A percentile compares a stretch with the other conserved stretches of the same genome.
Evolutionary conservation across 2,797 vertebrate genomes (phyloP).

Genomic region (Danio aesculapii): DNA sequence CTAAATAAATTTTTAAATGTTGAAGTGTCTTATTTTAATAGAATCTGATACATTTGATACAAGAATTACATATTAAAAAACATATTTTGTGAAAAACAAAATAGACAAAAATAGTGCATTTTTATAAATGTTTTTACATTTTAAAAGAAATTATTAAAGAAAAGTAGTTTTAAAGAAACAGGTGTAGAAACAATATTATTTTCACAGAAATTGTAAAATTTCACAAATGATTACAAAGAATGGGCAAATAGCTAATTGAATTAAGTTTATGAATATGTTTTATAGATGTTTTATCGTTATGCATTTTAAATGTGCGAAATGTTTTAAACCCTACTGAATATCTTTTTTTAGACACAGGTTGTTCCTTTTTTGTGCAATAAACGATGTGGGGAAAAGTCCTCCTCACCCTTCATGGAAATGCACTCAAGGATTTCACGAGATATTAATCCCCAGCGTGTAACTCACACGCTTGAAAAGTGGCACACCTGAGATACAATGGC

Average conservation of each 20-base stretch:
- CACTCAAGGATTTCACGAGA: conserved; percentile 25
- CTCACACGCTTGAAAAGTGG: conserved; percentile 38
- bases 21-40: not conserved
- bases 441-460: conserved; percentile 36
- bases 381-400: not conserved
- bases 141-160: no score
- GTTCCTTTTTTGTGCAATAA: not conserved
- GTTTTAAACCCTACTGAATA: not conserved
- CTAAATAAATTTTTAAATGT: not conserved
- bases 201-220: no score
- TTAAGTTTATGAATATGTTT: no score
- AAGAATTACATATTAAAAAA: not conserved
- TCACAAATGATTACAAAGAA: no score
- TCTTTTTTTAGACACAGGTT: not conserved
- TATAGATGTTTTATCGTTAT: no score
- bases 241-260: no score
- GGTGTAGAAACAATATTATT: no score
- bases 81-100: not conserved
- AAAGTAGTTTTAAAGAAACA: no score
- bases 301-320: not conserved
- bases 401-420: conserved; percentile 18
- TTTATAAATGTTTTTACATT: no score
- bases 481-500: conserved; percentile 45
- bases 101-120: not conserved
- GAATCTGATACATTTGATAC: not conserved